Base-by-base conservation (phyloP, 1,140 invertebrate species). In the Harpegnathos saltator region DNA sequence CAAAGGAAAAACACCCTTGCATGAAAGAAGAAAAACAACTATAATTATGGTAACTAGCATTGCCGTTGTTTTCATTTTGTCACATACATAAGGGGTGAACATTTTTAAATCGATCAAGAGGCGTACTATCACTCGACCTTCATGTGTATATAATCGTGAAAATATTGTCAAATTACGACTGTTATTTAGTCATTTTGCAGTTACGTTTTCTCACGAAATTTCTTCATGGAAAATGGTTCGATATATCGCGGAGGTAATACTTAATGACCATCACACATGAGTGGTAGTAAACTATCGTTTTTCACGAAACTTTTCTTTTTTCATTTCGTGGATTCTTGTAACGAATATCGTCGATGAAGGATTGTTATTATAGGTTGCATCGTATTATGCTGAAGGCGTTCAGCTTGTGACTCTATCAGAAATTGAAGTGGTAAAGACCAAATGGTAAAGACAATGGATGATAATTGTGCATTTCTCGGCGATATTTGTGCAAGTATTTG, bases 341-440 rank as follows among this genome's bases (percentile, higher is more conserved):
- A 33, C 1, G 33, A 33, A 54, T 54, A 15, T 54, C 1, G 4
- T 54, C 52, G 52, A 5, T 54, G n/a, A 15, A 17, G 19, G 17
- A 22, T 66, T 0, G 44, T 22, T 71, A 48, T 7, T 56, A 71
- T 14, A 71, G 26, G 44, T 17, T 71, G 11, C 52, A 71, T 71
- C n/a, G 52, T 4, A 17, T 12, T 48, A 50, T 71, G 44, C 44
- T 71, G 22, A 52, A 24, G 12, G 19, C 12, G 7, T 15, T 71
- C 44, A 48, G 66, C 17, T 12, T 50, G 19, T 71, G 66, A 48
- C 66, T 48, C 12, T 71, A 71, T 71, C 66, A 52, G 48, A 19
- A 66, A n/a, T 44, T 17, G 3, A 66, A 44, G 44, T 66, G 52
- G 52, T 15, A 1, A 19, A 9, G 17, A 38, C 9, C n/a, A 44